Conservation (phyloP, 2,797 vertebrate species). For the Melanotaenia maccullochi region DNA sequence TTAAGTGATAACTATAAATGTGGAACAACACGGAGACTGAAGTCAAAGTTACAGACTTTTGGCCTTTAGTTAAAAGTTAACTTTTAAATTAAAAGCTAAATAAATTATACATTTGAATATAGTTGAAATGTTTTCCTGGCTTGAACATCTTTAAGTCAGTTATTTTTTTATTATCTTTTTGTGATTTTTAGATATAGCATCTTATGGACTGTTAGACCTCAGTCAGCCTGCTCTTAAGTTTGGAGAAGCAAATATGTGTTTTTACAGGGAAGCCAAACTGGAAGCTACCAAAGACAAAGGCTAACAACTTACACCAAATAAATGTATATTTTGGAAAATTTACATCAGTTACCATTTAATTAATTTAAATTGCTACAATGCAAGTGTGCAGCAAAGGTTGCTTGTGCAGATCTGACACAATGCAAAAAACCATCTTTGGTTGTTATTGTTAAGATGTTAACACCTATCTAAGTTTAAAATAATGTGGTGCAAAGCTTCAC, state of each 20-base stretch:
- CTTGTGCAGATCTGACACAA: too few relatives aligned
- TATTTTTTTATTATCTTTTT: background rate
- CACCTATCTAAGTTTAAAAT: background rate
- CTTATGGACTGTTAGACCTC: background rate
- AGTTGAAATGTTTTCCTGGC: background rate
- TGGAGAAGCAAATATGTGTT: background rate
- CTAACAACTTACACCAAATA: background rate
- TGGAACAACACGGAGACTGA: background rate
- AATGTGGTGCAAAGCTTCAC: background rate
- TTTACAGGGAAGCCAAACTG: background rate
- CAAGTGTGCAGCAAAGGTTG: too few relatives aligned
- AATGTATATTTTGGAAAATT: background rate
- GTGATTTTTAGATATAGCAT: background rate
- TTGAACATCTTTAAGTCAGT: background rate
- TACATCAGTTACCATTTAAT: background rate
- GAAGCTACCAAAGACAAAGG: background rate
- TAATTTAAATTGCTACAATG: too few relatives aligned
- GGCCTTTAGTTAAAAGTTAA: background rate
- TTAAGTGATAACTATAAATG: background rate
- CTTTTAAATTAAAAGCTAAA: background rate
- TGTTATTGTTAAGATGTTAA: background rate
- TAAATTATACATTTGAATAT: background rate
- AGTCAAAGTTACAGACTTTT: background rate
- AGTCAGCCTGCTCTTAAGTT: background rate
- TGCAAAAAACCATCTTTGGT: background rate